phyloP scores from a whole-genome alignment of 1,140 invertebrate species.

The Eumaeus atala region DNA sequence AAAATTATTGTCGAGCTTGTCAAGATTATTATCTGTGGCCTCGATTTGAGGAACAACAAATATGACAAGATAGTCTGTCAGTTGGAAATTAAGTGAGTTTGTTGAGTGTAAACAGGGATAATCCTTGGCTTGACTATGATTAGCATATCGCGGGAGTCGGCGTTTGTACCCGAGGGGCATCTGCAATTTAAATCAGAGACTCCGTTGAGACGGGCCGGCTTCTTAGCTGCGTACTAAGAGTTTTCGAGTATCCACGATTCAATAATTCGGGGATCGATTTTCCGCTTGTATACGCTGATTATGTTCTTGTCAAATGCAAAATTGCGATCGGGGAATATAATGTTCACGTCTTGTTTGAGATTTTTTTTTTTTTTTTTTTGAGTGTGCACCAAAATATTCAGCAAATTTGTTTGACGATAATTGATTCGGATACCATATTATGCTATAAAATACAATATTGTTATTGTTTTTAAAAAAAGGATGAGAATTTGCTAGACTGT shows the following conservation, averaged over 20 bases:
- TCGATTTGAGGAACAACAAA: constrained; percentile 31
- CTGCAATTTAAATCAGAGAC: constrained; percentile 70
- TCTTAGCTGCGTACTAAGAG: constrained; percentile 63
- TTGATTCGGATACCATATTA: too few relatives aligned
- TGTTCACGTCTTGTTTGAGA: not conserved
- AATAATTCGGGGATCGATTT: constrained; percentile 69
- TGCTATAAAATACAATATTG: too few relatives aligned
- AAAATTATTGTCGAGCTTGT: not conserved
- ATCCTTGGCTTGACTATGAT: constrained; percentile 72
- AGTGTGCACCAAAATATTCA: too few relatives aligned
- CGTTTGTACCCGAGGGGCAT: constrained; percentile 55
- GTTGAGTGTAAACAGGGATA: constrained; percentile 73
- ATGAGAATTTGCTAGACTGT: too few relatives aligned
- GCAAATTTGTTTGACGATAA: too few relatives aligned
- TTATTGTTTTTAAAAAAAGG: too few relatives aligned
- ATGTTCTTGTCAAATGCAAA: constrained; percentile 31
- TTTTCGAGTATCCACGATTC: constrained; percentile 66
- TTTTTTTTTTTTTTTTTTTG: not conserved
- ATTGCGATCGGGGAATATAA: constrained; percentile 9
- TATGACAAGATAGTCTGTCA: constrained; percentile 57
- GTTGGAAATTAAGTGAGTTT: constrained; percentile 70
- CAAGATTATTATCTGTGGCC: constrained; percentile 11
- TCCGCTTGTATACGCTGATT: constrained; percentile 66
- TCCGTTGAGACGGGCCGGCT: constrained; percentile 54
- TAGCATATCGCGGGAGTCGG: constrained; percentile 69